These are phyloP conservation scores for Linnaemya vulpina DNA, from an alignment of 2,888 invertebrate species.

Conservation along the genomic window DNA sequence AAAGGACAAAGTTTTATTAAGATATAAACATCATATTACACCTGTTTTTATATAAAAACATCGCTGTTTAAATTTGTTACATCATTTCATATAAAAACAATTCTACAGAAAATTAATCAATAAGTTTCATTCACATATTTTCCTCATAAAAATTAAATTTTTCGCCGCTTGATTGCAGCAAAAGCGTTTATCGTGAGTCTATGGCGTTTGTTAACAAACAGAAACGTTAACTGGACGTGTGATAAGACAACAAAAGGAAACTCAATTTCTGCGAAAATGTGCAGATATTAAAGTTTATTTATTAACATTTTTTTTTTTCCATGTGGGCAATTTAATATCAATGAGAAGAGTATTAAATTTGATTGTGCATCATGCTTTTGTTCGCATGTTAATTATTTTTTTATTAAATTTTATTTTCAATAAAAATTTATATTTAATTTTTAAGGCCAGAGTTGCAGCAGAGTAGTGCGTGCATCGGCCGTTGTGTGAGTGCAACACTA, in stretches of 20 bases:
- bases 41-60: too few species aligned
- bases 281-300: not conserved
- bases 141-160: not conserved
- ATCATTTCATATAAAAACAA: too few species aligned
- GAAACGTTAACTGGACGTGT: slow-evolving; percentile 18
- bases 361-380: not conserved
- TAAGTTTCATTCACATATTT: not conserved
- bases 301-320: not conserved
- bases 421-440: not conserved
- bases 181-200: slow-evolving; percentile 34
- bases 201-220: slow-evolving; percentile 32
- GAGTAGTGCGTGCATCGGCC: not conserved
- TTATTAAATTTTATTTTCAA: slow-evolving; percentile 1
- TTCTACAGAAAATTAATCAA: not conserved
- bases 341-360: not conserved
- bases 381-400: not conserved
- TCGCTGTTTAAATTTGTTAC: too few species aligned
- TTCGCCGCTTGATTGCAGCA: slow-evolving; percentile 17
- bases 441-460: too few species aligned
- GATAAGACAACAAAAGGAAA: slow-evolving; percentile 11
- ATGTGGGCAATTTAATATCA: not conserved
- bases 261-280: slow-evolving; percentile 9
- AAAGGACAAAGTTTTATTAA: too few species aligned
- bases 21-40: too few species aligned
- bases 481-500: too few species aligned